Evolutionary conservation across 2,113 vertebrate species (phyloP), one percentile per base, ranked within the genome.

Genomic region (Plectropomus leopardus): DNA sequence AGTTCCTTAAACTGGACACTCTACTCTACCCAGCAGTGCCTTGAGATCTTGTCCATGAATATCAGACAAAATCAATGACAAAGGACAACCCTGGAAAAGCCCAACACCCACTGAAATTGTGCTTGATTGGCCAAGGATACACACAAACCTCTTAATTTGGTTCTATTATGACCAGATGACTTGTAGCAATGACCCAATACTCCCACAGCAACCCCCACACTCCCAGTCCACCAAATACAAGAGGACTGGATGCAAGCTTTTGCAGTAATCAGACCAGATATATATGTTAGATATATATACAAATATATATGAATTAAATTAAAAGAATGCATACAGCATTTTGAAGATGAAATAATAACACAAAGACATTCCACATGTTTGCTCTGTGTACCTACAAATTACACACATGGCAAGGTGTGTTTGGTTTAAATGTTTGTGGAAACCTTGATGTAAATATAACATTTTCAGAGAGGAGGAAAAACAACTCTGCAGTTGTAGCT

Each of bases 381-480:
- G 3, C 32, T 67, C 11, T 45, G 16, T 40, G 32, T 30, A 28
- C 5, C 10, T 10, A 16, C 2, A 17, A n/a, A 24, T 54, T 60
- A 3, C 5, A 13, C 9, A 5, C 36, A n/a, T 23, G 26, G 28
- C 24, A 36, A 34, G 45, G 1, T 26, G 23, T 23, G 23, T 82
- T 53, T 64, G 21, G 9, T 63, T 7, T 50, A 16, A 72, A 36
- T 32, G 5, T 64, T 47, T 34, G 48, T 32, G 10, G 7, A 69
- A 70, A 13, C 7, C 6, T 47, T 53, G 14, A 51, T 55, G 9
- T 55, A 64, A 67, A 64, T 55, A 13, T 6, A 1, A 53, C 23
- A 50, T 48, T 36, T 40, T 55, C 5, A 69, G 26, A 3, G 11
- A 23, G 28, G 17, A 83, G 58, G 28, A 67, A 48, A 66, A 72